These are phyloP conservation scores for Apis florea DNA, from an alignment of 1,140 invertebrate genomes.

Conservation along the genomic window DNA sequence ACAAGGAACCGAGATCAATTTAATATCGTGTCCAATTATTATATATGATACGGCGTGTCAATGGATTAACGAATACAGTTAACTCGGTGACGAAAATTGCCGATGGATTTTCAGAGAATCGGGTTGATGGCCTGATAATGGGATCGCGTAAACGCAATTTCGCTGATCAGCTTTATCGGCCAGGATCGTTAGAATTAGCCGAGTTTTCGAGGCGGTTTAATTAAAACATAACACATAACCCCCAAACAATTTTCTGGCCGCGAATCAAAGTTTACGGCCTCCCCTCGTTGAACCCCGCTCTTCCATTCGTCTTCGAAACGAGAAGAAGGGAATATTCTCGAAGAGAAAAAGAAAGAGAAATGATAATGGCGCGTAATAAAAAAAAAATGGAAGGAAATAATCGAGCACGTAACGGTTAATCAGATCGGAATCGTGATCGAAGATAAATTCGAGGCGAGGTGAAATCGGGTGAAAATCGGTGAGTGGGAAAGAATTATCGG, in stretches of 20 bases:
- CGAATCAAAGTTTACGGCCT: conserved; percentile 1
- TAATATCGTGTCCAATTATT: too few species aligned
- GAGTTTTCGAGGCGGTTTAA: conserved; percentile 16
- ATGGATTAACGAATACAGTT: neutral
- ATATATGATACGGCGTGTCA: neutral
- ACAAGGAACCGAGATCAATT: too few species aligned
- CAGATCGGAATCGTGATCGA: too few species aligned
- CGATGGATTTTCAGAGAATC: neutral
- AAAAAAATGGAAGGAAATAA: neutral
- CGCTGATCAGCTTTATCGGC: conserved; percentile 8
- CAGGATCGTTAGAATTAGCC: conserved; percentile 19
- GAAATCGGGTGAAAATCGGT: neutral
- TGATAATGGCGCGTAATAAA: too few species aligned
- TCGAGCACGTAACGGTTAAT: neutral
- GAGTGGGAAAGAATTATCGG: conserved; percentile 32
- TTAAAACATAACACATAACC: conserved; percentile 35
- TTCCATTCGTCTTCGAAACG: too few species aligned
- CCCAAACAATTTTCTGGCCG: conserved; percentile 3
- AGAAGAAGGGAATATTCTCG: too few species aligned
- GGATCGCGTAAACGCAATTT: conserved; percentile 7
- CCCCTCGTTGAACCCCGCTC: too few species aligned
- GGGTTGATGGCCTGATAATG: neutral
- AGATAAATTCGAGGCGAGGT: conserved; percentile 6
- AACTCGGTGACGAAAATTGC: neutral
- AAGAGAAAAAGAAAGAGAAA: too few species aligned